phyloP scores from a whole-genome alignment of 2,113 vertebrate genomes.

The Formicarius rufipectus region DNA sequence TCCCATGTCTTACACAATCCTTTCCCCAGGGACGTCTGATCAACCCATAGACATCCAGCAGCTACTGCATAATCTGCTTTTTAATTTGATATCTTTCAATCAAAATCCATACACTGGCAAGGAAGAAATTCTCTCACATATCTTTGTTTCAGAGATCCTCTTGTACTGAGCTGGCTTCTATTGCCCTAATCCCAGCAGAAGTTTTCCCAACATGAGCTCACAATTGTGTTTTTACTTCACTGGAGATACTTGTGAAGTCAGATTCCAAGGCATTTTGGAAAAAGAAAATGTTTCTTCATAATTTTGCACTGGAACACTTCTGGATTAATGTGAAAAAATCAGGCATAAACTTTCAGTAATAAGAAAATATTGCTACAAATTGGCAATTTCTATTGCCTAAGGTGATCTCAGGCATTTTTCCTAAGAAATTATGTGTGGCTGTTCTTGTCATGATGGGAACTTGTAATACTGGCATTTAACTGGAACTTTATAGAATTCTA shows the following conservation, averaged over 20 bases:
- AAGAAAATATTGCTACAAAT: conserved; percentile 34
- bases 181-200: background rate
- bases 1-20: background rate
- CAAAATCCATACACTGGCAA: background rate
- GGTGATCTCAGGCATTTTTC: conserved; percentile 35
- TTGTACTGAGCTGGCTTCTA: background rate
- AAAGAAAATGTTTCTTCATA: background rate
- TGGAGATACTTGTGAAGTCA: background rate
- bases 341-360: conserved; percentile 55
- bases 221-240: background rate
- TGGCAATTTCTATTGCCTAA: conserved; percentile 48
- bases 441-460: conserved; percentile 30
- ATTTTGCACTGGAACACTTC: background rate
- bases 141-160: background rate
- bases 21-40: background rate
- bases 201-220: fast-evolving
- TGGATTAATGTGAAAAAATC: conserved; percentile 30
- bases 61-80: background rate
- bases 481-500: conserved; percentile 37
- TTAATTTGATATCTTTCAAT: background rate
- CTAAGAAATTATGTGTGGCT: conserved; percentile 34
- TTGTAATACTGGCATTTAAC: conserved; percentile 34
- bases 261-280: background rate
- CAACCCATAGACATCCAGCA: background rate
- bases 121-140: background rate